phyloP scores from a whole-genome alignment of 2,888 invertebrate species.

The Machimus rusticus region DNA sequence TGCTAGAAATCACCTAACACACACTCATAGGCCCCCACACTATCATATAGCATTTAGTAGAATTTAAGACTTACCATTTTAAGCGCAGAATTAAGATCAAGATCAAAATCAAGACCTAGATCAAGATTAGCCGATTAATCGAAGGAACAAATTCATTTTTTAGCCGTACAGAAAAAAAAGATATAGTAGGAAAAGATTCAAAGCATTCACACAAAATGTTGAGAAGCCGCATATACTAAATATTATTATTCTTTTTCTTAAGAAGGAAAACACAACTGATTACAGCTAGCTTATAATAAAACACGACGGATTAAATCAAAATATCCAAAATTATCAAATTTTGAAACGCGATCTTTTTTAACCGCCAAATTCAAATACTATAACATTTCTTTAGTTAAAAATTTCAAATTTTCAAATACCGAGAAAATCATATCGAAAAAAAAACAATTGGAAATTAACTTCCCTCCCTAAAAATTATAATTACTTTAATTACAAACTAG shows the following conservation, averaged over 20 bases:
- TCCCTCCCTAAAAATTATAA: no score
- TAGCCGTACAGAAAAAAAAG: not conserved
- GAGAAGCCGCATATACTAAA: not conserved
- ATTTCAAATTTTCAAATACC: no score
- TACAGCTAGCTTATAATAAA: not conserved
- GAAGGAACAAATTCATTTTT: not conserved
- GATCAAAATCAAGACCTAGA: no score
- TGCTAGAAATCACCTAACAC: slow-evolving; percentile 44
- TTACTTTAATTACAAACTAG: not conserved
- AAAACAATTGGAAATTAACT: no score
- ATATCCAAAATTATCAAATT: no score
- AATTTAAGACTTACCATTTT: slow-evolving; percentile 32
- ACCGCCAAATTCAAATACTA: no score
- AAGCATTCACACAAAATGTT: not conserved
- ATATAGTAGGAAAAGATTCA: no score
- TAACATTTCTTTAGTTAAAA: no score
- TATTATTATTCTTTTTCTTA: not conserved
- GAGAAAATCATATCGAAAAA: no score
- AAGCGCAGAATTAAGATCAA: not conserved
- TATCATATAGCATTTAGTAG: slow-evolving; percentile 35
- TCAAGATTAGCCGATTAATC: not conserved
- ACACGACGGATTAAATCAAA: not conserved
- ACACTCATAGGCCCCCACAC: slow-evolving; percentile 32
- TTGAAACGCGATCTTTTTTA: no score
- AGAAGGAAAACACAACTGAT: not conserved